Conservation (phyloP, 2,113 vertebrate genomes). For the Tenrec ecaudatus region DNA sequence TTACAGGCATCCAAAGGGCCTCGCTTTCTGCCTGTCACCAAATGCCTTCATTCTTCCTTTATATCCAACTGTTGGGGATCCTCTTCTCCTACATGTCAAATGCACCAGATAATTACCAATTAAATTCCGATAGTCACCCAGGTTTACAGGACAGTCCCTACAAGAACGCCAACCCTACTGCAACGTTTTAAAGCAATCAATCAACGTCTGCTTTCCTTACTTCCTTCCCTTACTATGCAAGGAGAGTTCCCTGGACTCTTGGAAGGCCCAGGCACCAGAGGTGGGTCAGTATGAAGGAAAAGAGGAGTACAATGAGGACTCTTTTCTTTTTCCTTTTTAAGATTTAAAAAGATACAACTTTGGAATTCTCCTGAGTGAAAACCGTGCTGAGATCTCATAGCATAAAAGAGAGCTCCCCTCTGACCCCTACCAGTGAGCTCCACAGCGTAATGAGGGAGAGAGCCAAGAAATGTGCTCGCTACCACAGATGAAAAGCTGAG, state of each 20-base stretch:
- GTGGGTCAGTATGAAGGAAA: slow-evolving; percentile 33
- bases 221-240: slow-evolving; percentile 20
- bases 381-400: slow-evolving; percentile 46
- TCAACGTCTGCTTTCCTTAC: slow-evolving; percentile 33
- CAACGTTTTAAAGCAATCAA: neutral
- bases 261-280: slow-evolving; percentile 28
- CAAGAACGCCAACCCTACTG: neutral
- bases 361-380: slow-evolving; percentile 29
- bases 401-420: slow-evolving; percentile 63
- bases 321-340: slow-evolving; percentile 1
- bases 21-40: neutral
- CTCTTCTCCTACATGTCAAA: neutral
- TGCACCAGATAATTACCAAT: neutral
- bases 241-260: neutral
- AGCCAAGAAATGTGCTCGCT: slow-evolving; percentile 1
- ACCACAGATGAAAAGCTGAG: slow-evolving; percentile 37
- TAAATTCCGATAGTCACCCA: neutral
- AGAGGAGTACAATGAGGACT: neutral
- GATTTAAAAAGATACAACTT: slow-evolving; percentile 10
- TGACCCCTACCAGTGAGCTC: slow-evolving; percentile 41
- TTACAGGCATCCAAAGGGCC: neutral
- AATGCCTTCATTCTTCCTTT: neutral
- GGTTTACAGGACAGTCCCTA: neutral
- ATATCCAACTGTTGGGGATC: neutral
- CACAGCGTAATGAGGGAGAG: slow-evolving; percentile 51